Evolutionary conservation across 1,140 invertebrate genomes (phyloP), one percentile per base, ranked within the genome.

Genomic region (Phthorimaea operculella): DNA sequence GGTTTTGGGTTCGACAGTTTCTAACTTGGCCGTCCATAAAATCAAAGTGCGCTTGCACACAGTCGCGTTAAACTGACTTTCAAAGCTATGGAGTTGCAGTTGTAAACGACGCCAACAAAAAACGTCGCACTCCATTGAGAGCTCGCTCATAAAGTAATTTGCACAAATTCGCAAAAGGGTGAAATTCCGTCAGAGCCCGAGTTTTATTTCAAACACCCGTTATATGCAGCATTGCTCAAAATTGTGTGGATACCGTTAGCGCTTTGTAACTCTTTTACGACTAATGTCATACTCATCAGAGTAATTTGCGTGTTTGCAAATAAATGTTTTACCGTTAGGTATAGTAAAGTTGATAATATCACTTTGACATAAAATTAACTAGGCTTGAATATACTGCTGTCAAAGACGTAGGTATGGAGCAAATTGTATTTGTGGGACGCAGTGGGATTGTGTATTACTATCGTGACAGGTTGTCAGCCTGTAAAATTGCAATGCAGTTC

Each of bases 101-200:
- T 75, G 68, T 77, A 74, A 78, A 76, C 61, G 54, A 63, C 60
- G 59, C 62, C 50, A 52, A 60, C 54, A 82, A 79, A 79, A 83
- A 79, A 74, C 54, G 57, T 49, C 51, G 62, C 68, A 70, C 59
- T 74, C 62, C 62, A 74, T 74, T 77, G 66, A 76, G 76, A 60
- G 60, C 61, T 54, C 62, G 60, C 76, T 79, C 76, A 79, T 84
- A 82, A 80, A 84, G 74, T 80, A 80, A 84, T 84, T 84, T 84
- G 77, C 77, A 69, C 74, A 84, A 81, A 79, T 79, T 84, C 66
- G 77, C 79, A 80, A 84, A 83, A 76, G 79, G 80, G 76, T 82
- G 67, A 78, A 79, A 69, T 66, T 69, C 60, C 60, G 64, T 62
- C 63, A 62, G 54, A 52, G 57, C 63, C 58, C 60, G 65, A 74